Percentiles rank a stretch among this genome's conserved stretches.
phyloP scores from a whole-genome alignment of 2,888 invertebrate species.

The Drosophila conformis region DNA sequence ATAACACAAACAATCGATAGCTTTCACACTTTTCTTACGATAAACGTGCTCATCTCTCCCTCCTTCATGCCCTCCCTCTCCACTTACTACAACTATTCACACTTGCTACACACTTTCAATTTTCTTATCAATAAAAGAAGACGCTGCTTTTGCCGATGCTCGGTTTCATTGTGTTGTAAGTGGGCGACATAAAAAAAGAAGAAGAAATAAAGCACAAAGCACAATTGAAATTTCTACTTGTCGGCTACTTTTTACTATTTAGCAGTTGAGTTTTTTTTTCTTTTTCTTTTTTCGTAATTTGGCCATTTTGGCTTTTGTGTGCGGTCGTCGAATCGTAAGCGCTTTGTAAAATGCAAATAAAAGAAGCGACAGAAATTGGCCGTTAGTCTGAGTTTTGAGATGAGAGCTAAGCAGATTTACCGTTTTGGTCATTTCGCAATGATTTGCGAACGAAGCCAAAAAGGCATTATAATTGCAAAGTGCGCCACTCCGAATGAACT shows the following conservation, averaged over 20 bases:
- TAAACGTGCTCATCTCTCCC: conserved; percentile 10
- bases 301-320: conserved; percentile 57
- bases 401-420: conserved; percentile 68
- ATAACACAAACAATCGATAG: neutral
- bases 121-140: conserved; percentile 73
- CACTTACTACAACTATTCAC: conserved; percentile 11
- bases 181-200: conserved; percentile 43
- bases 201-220: conserved; percentile 43
- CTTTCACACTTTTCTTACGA: neutral
- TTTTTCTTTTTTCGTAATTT: conserved; percentile 37
- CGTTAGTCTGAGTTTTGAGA: conserved; percentile 35
- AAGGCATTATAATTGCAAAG: conserved; percentile 63
- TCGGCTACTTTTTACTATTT: conserved; percentile 69
- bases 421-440: conserved; percentile 64
- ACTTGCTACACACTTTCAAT: conserved; percentile 69
- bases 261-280: conserved; percentile 28
- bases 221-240: conserved; percentile 75
- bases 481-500: conserved; percentile 53
- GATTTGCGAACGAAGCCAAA: conserved; percentile 47
- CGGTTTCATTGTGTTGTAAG: conserved; percentile 63
- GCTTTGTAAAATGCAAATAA: conserved; percentile 59
- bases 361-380: conserved; percentile 53
- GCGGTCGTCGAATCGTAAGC: conserved; percentile 58
- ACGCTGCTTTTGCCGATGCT: conserved; percentile 17
- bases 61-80: neutral